These are phyloP conservation scores for Pristionchus pacificus DNA, from an alignment of 1,140 invertebrate species.

Conservation along the genomic window DNA sequence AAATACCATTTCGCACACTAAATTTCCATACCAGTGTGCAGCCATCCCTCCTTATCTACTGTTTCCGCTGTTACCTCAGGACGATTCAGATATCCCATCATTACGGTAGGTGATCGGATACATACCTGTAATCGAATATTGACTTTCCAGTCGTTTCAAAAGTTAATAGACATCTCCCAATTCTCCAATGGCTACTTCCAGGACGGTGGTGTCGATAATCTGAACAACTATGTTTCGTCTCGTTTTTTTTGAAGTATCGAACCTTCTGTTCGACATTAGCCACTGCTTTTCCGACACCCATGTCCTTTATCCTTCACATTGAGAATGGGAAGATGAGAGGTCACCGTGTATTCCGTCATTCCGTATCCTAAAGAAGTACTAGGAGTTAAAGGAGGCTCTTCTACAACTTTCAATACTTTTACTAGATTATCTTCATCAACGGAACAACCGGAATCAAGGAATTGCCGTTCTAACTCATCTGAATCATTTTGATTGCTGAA, in stretches of 20 bases:
- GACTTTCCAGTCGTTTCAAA: too few relatives aligned
- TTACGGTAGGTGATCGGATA: conserved; percentile 35
- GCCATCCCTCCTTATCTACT: conserved; percentile 70
- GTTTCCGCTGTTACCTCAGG: conserved; percentile 60
- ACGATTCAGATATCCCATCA: conserved; percentile 47
- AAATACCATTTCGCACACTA: neutral
- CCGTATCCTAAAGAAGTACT: conserved; percentile 34
- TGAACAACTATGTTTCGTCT: too few relatives aligned
- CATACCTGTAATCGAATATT: neutral
- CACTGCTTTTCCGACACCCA: conserved; percentile 30
- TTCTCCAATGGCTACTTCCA: too few relatives aligned
- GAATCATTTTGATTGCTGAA: too few relatives aligned
- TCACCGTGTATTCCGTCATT: conserved; percentile 36
- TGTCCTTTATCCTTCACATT: conserved; percentile 14
- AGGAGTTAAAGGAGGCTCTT: too few relatives aligned
- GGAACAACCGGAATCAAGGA: too few relatives aligned
- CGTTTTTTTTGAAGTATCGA: too few relatives aligned
- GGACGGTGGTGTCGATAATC: too few relatives aligned
- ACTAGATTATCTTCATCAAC: too few relatives aligned
- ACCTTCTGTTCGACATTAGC: conserved; percentile 30
- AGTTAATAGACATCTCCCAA: too few relatives aligned
- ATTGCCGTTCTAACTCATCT: too few relatives aligned
- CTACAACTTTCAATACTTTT: too few relatives aligned
- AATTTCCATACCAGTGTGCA: conserved; percentile 65
- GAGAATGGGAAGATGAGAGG: conserved; percentile 25